Percentiles rank a stretch among this genome's conserved stretches.
Conservation (phyloP, 2,888 invertebrate species). For the Ochropacha duplaris region DNA sequence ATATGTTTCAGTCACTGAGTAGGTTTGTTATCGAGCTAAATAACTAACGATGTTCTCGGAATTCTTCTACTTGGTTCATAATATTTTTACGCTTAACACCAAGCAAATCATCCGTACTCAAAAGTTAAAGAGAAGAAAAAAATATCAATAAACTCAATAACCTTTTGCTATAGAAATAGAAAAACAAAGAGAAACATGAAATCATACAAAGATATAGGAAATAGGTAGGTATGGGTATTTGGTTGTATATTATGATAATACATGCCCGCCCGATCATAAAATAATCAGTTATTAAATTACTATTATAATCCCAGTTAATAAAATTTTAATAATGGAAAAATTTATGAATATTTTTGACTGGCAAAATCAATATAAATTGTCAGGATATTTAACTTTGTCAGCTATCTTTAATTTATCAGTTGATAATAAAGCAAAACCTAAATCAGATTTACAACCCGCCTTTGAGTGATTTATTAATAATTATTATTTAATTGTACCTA, state of each 20-base stretch:
- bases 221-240: too few relatives aligned
- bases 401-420: not conserved
- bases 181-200: not conserved
- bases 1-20: too few relatives aligned
- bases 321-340: not conserved
- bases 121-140: too few relatives aligned
- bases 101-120: not conserved
- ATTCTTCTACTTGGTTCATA: not conserved
- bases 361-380: not conserved
- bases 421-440: not conserved
- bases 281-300: too few relatives aligned
- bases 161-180: not conserved
- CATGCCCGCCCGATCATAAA: too few relatives aligned
- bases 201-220: too few relatives aligned
- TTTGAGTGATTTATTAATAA: not conserved
- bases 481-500: not conserved
- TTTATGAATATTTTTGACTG: not conserved
- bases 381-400: not conserved
- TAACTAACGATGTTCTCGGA: not conserved
- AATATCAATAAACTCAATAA: too few relatives aligned
- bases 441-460: constrained; percentile 3
- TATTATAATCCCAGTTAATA: not conserved
- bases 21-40: too few relatives aligned
- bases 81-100: not conserved
- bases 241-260: too few relatives aligned